Evolutionary conservation across 2,113 vertebrate genomes (phyloP), one percentile per base, ranked within the genome.

Genomic region (Etheostoma cragini): DNA sequence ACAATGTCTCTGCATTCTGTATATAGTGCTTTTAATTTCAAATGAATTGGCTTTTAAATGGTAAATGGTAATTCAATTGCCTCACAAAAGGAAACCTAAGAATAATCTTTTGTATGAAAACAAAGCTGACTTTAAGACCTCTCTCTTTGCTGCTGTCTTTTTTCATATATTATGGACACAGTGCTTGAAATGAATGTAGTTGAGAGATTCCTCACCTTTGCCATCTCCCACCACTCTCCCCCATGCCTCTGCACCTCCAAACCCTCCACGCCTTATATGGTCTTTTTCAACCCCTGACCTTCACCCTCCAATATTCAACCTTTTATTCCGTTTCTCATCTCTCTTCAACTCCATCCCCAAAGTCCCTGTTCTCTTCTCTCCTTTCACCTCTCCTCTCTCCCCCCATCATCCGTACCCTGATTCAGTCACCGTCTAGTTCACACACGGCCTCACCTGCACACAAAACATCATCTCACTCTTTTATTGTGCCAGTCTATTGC

Each of bases 341-440:
- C 65, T 54, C 53, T 45, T 11, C 53, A 2, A 76, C 72, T 78
- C 47, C 62, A 8, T 75, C 56, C 33, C 30, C 54, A 15, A 24
- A 24, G 57, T 74, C 45, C 76, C 38, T 21, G 54, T 21, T 13
- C 53, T 54, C 53, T 42, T 33, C 57, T 64, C 67, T 70, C 85
- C 53, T 60, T 82, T 68, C 33, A 58, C 74, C 47, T 24, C 45
- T 47, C 12, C 17, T 2, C 17, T 2, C 72, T 16, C 63, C 33
- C 70, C 52, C 72, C 63, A 68, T 84, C 80, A 84, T 74, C 83
- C 49, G 61, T 82, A 77, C 78, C 87, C 77, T 88, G 82, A 72
- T 88, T 87, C 86, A 90, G 89, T 89, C 89, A 92, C 88, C 88
- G 81, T 91, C 89, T 81, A 80, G 84, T 91, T 92, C 88, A 87